phyloP scores from a whole-genome alignment of 2,888 invertebrate genomes.

The Habroteleia sp. region DNA sequence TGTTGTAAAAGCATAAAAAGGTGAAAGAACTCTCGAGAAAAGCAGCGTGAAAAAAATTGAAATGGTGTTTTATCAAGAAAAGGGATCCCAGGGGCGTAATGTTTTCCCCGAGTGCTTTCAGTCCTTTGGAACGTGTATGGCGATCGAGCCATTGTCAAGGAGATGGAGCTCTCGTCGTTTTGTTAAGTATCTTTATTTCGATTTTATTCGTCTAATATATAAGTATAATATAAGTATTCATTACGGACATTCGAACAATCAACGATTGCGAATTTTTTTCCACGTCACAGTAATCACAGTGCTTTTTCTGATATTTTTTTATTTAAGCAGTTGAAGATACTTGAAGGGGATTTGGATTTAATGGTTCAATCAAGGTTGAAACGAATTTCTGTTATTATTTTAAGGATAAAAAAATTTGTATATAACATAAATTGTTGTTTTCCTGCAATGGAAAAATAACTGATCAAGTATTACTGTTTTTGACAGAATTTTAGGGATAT shows the following conservation, averaged over 20 bases:
- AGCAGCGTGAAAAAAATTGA: slow-evolving; percentile 18
- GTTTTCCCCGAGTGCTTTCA: slow-evolving; percentile 10
- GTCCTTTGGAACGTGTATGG: neutral
- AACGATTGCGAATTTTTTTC: neutral
- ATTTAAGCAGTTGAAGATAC: too few species aligned
- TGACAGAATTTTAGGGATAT: too few species aligned
- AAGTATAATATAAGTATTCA: too few species aligned
- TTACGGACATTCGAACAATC: slow-evolving; percentile 12
- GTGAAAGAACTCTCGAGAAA: slow-evolving; percentile 22
- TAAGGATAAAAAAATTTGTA: too few species aligned
- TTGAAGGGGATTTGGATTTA: too few species aligned
- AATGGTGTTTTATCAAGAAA: slow-evolving; percentile 20
- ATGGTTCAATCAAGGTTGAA: too few species aligned
- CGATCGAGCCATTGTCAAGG: slow-evolving; percentile 7
- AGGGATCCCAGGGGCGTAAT: slow-evolving; percentile 17
- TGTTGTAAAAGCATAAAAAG: slow-evolving; percentile 33
- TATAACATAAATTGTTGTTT: too few species aligned
- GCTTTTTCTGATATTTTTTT: too few species aligned
- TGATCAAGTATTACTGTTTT: too few species aligned
- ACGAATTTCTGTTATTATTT: too few species aligned
- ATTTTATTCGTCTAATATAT: slow-evolving; percentile 14
- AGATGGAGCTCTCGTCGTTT: slow-evolving; percentile 11
- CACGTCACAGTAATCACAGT: too few species aligned
- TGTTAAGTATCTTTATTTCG: slow-evolving; percentile 18
- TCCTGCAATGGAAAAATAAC: too few species aligned